phyloP scores from a whole-genome alignment of 2,113 vertebrate species.

The Formicarius rufipectus region DNA sequence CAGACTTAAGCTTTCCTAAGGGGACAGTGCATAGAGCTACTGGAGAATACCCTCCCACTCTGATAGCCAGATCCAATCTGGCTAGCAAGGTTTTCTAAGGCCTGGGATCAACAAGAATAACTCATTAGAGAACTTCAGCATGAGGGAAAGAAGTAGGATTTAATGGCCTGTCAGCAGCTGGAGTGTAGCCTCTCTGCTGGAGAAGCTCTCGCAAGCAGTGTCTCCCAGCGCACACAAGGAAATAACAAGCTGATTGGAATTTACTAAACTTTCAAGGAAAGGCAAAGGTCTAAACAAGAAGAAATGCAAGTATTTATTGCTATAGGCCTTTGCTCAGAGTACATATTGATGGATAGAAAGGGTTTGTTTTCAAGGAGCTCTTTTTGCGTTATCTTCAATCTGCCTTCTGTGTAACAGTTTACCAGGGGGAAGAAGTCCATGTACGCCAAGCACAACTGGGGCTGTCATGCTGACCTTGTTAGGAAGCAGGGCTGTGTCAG shows the following conservation, averaged over 20 bases:
- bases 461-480: not conserved
- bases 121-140: not conserved
- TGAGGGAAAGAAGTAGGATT: not conserved
- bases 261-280: not conserved
- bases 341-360: not conserved
- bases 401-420: not conserved
- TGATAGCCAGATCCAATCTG: not conserved
- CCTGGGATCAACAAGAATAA: not conserved
- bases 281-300: not conserved
- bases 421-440: not conserved
- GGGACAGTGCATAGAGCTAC: rapidly evolving
- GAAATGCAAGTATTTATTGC: not conserved
- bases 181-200: not conserved
- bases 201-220: not conserved
- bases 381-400: not conserved
- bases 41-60: not conserved
- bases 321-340: not conserved
- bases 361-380: not conserved
- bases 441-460: not conserved
- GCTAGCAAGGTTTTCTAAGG: not conserved
- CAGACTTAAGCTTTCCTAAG: not conserved
- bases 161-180: not conserved
- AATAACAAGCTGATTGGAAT: not conserved
- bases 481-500: not conserved
- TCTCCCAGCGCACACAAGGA: not conserved